These are phyloP conservation scores for Ianthella basta DNA, from an alignment of 37 sponge, comb jelly and placozoan species.

Conservation along the genomic window DNA sequence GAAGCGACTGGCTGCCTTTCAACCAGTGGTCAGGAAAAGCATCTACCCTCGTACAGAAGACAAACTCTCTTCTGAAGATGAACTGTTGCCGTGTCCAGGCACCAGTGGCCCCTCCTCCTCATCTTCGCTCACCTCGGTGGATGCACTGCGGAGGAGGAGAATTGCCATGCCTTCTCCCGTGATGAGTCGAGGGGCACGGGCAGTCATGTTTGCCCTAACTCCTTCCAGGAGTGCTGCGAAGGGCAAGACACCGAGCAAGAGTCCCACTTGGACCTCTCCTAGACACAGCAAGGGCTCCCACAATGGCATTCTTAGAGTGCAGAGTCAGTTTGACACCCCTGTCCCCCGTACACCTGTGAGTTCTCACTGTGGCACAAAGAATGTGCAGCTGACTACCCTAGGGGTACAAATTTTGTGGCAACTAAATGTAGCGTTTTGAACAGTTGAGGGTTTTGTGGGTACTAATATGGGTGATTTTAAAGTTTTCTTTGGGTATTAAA, in stretches of 20 bases:
- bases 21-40: too few species aligned
- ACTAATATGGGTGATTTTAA: too few species aligned
- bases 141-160: background rate
- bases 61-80: too few species aligned
- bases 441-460: too few species aligned
- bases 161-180: too few species aligned
- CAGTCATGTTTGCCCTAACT: background rate
- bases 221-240: background rate
- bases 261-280: background rate
- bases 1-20: too few species aligned
- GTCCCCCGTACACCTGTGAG: background rate
- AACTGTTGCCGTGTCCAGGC: too few species aligned
- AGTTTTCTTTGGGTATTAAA: too few species aligned
- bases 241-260: background rate
- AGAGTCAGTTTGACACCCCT: conserved; percentile 24
- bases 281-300: background rate
- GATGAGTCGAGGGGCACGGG: background rate
- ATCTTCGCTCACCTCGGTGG: background rate
- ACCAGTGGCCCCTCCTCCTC: background rate
- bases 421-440: too few species aligned
- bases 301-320: background rate
- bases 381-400: too few species aligned
- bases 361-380: background rate
- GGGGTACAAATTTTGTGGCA: too few species aligned
- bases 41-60: too few species aligned